Percentiles rank a stretch among this genome's conserved stretches.
These are phyloP conservation scores for Rhynchonycteris naso DNA, from an alignment of 2,797 vertebrate genomes.

Conservation along the genomic window DNA sequence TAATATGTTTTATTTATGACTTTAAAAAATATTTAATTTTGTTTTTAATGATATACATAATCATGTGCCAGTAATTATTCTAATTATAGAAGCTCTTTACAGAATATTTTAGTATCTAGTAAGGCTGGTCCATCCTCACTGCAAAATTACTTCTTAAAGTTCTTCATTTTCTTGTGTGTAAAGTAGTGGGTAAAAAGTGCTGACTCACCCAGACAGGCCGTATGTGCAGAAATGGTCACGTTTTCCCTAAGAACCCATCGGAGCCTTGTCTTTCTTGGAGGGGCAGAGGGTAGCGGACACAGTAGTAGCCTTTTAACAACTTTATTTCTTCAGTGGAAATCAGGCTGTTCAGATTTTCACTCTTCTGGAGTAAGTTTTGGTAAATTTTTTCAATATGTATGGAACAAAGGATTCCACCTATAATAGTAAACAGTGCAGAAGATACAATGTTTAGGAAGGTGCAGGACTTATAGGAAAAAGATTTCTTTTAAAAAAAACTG, in stretches of 20 bases:
- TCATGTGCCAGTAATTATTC: background rate
- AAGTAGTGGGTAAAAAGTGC: background rate
- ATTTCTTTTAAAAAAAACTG: background rate
- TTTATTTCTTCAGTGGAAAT: conserved; percentile 4
- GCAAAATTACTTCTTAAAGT: background rate
- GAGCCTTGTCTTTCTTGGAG: background rate
- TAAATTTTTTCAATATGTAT: background rate
- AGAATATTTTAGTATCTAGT: background rate
- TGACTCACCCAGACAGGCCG: background rate
- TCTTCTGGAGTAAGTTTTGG: background rate
- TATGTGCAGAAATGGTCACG: background rate
- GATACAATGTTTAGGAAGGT: background rate
- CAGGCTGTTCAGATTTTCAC: background rate
- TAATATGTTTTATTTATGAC: background rate
- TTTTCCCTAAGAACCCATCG: background rate
- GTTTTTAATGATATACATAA: background rate
- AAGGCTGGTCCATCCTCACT: background rate
- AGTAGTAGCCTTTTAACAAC: background rate
- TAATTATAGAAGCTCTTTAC: background rate
- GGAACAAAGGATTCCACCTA: background rate
- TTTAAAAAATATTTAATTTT: background rate
- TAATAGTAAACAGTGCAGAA: background rate
- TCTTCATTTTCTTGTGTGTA: background rate
- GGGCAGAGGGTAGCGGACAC: background rate
- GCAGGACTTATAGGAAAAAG: background rate